These are phyloP conservation scores for Drosophila prosaltans DNA, from an alignment of 1,140 invertebrate species.

Conservation along the genomic window DNA sequence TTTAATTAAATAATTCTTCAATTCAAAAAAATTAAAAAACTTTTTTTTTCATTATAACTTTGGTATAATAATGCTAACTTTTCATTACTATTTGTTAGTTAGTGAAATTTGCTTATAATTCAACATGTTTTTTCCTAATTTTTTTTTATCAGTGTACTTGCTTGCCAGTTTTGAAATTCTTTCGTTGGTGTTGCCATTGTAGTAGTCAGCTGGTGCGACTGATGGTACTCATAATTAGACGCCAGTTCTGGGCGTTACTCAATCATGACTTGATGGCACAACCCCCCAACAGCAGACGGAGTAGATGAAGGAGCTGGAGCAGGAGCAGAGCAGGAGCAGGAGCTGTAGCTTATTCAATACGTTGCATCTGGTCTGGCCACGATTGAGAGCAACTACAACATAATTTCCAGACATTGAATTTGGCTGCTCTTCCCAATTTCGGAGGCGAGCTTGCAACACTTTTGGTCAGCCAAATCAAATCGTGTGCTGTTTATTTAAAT, in stretches of 20 bases:
- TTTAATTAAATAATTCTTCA: no score
- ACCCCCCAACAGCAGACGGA: conserved; percentile 47
- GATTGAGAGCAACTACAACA: conserved; percentile 69
- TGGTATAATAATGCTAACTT: no score
- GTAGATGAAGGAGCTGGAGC: conserved; percentile 19
- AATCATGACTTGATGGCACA: conserved; percentile 82
- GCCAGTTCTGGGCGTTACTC: conserved; percentile 76
- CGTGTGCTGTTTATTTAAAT: conserved; percentile 84
- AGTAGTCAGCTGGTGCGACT: conserved; percentile 30
- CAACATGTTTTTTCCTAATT: no score
- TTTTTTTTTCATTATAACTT: no score
- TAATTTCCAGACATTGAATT: conserved; percentile 58
- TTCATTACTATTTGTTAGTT: no score
- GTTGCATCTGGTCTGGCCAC: conserved; percentile 38
- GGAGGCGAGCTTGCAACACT: conserved; percentile 73
- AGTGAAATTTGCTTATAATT: no score
- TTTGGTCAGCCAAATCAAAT: conserved; percentile 78
- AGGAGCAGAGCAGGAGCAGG: conserved; percentile 32
- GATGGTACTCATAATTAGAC: conserved; percentile 67
- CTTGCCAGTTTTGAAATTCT: background rate
- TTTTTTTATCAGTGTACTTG: background rate
- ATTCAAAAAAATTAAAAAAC: no score
- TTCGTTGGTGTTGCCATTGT: conserved; percentile 1
- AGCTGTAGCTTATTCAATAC: conserved; percentile 32
- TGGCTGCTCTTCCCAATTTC: conserved; percentile 61